phyloP scores from a whole-genome alignment of 2,888 invertebrate genomes.

The Sipha maydis region DNA sequence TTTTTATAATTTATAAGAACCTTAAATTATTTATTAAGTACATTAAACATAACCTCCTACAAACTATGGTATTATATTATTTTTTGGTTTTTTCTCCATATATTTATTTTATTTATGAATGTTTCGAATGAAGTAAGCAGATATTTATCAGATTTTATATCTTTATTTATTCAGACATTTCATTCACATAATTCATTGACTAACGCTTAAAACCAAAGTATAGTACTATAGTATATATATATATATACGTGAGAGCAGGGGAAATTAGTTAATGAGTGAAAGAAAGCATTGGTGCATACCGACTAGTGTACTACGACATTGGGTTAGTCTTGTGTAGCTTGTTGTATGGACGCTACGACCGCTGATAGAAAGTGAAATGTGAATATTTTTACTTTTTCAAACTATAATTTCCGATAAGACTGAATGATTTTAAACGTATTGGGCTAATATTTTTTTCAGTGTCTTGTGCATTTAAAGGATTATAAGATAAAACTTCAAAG shows the following conservation, averaged over 20 bases:
- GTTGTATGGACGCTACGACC: conserved; percentile 43
- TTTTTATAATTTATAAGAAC: too few relatives aligned
- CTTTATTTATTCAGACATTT: not conserved
- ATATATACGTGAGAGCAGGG: conserved; percentile 47
- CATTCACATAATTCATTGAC: not conserved
- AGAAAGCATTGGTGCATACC: conserved; percentile 56
- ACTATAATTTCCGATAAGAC: not conserved
- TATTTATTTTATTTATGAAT: not conserved
- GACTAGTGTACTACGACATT: conserved; percentile 24
- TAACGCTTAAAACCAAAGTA: not conserved
- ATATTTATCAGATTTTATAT: too few relatives aligned
- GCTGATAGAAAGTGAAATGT: conserved; percentile 59
- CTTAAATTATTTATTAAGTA: too few relatives aligned
- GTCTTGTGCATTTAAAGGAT: conserved; percentile 5
- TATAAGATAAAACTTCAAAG: not conserved
- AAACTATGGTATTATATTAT: not conserved
- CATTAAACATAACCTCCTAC: not conserved
- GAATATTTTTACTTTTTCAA: conserved; percentile 51
- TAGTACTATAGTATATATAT: not conserved
- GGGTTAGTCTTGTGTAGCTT: conserved; percentile 52
- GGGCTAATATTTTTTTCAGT: conserved; percentile 1
- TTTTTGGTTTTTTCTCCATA: not conserved
- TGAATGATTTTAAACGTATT: not conserved
- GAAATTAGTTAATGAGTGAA: conserved; percentile 61
- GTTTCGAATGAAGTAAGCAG: too few relatives aligned